Conservation (phyloP, 2,113 vertebrate species). For the Tympanuchus pallidicinctus region DNA sequence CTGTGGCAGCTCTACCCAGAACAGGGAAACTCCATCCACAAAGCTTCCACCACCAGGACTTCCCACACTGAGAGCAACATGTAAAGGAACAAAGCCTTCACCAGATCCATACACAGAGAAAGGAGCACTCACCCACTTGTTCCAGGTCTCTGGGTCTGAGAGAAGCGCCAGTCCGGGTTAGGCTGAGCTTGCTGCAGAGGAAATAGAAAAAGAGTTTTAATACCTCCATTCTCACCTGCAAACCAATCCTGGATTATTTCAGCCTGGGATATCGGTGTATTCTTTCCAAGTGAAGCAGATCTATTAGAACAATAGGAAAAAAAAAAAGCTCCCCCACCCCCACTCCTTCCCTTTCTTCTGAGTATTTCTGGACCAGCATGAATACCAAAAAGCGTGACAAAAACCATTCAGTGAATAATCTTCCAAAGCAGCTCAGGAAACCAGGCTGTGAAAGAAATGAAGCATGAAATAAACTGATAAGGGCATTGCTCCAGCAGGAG, state of each 20-base stretch:
- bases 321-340: neutral
- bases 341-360: neutral
- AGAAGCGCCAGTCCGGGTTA: conserved; percentile 97
- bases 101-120: neutral
- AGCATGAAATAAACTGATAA: conserved; percentile 73
- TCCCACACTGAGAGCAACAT: neutral
- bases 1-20: neutral
- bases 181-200: conserved; percentile 94
- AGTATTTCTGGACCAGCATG: conserved; percentile 30
- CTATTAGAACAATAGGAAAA: conserved; percentile 28
- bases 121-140: conserved; percentile 91
- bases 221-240: neutral
- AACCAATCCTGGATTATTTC: conserved; percentile 61
- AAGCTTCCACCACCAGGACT: neutral
- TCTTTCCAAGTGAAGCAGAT: conserved; percentile 45
- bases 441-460: conserved; percentile 68
- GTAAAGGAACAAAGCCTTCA: neutral
- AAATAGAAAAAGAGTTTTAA: conserved; percentile 76
- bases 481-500: conserved; percentile 49
- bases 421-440: conserved; percentile 59
- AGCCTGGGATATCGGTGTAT: conserved; percentile 15
- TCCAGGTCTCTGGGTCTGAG: conserved; percentile 96
- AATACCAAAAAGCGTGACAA: conserved; percentile 46
- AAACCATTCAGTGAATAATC: conserved; percentile 41
- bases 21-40: neutral